These are phyloP conservation scores for Hyposoter dolosus DNA, from an alignment of 2,888 invertebrate genomes.

Conservation along the genomic window DNA sequence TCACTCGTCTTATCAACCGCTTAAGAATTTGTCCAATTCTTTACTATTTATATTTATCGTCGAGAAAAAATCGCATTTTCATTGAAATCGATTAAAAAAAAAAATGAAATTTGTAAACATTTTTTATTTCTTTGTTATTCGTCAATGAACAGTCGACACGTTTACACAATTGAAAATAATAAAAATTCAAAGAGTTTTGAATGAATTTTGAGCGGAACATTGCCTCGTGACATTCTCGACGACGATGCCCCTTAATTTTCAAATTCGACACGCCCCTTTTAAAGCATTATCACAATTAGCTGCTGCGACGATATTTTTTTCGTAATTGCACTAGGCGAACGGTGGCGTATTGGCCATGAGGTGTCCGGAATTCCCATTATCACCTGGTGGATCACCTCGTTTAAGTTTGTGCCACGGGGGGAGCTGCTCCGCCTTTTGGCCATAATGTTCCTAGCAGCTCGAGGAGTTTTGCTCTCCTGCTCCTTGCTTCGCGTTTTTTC, in stretches of 20 bases:
- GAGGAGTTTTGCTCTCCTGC: slow-evolving; percentile 43
- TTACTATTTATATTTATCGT: slow-evolving; percentile 49
- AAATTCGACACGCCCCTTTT: background rate
- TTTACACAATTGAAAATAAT: background rate
- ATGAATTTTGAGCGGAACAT: background rate
- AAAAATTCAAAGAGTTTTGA: background rate
- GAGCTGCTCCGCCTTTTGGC: slow-evolving; percentile 43
- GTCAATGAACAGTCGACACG: background rate
- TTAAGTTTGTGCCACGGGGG: slow-evolving; percentile 82
- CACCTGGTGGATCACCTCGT: slow-evolving; percentile 78
- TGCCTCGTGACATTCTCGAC: too few relatives aligned
- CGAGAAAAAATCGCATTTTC: background rate
- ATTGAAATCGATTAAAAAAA: background rate
- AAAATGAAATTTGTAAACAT: background rate
- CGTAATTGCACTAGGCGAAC: slow-evolving; percentile 4
- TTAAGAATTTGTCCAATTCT: slow-evolving; percentile 59
- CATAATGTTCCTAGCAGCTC: slow-evolving; percentile 56
- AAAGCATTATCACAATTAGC: background rate
- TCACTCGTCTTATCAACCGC: slow-evolving; percentile 63
- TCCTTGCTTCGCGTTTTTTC: background rate
- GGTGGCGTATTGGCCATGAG: slow-evolving; percentile 50
- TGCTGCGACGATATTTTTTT: slow-evolving; percentile 15
- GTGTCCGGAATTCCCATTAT: slow-evolving; percentile 78
- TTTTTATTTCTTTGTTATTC: background rate
- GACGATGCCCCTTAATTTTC: background rate